Percentiles rank a stretch among this genome's conserved stretches.
phyloP scores from a whole-genome alignment of 2,888 invertebrate genomes.

The Chaetogeoica ovagalla region DNA sequence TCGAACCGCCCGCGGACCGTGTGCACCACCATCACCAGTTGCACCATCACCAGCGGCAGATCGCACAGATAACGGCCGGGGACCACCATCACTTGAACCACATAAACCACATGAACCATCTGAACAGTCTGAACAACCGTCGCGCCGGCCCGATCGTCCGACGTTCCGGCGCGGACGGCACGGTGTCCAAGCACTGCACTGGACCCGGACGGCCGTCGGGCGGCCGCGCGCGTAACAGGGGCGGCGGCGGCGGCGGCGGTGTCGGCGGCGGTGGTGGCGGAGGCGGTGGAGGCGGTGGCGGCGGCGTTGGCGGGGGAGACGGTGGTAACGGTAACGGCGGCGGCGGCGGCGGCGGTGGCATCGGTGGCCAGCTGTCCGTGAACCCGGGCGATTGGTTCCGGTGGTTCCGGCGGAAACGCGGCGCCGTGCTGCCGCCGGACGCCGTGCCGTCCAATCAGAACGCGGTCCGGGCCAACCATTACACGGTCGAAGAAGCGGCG shows the following conservation, averaged over 20 bases:
- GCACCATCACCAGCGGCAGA: conserved; percentile 44
- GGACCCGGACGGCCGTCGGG: conserved; percentile 48
- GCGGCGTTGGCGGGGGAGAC: conserved; percentile 60
- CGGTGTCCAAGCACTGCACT: conserved; percentile 18
- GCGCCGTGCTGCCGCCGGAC: conserved; percentile 42
- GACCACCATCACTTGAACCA: conserved; percentile 39
- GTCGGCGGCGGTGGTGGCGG: conserved; percentile 55
- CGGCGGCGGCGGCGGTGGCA: conserved; percentile 58
- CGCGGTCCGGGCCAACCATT: conserved; percentile 68
- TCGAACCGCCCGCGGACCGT: conserved; percentile 45
- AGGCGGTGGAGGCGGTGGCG: conserved; percentile 22
- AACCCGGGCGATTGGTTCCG: conserved; percentile 50
- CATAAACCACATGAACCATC: conserved; percentile 21
- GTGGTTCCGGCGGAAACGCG: conserved; percentile 50
- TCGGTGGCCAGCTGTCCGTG: conserved; percentile 61
- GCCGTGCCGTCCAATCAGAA: conserved; percentile 49
- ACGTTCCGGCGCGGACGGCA: conserved; percentile 20
- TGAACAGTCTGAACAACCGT: conserved; percentile 24
- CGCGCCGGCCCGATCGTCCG: conserved; percentile 35
- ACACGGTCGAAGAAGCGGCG: conserved; percentile 66
- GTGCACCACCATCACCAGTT: conserved; percentile 44
- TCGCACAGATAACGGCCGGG: conserved; percentile 42
- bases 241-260: conserved; percentile 58
- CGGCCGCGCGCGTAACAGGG: conserved; percentile 13
- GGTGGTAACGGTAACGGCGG: conserved; percentile 58